Evolutionary conservation across 2,888 invertebrate species (phyloP).

Genomic region (Eurois occulta): DNA sequence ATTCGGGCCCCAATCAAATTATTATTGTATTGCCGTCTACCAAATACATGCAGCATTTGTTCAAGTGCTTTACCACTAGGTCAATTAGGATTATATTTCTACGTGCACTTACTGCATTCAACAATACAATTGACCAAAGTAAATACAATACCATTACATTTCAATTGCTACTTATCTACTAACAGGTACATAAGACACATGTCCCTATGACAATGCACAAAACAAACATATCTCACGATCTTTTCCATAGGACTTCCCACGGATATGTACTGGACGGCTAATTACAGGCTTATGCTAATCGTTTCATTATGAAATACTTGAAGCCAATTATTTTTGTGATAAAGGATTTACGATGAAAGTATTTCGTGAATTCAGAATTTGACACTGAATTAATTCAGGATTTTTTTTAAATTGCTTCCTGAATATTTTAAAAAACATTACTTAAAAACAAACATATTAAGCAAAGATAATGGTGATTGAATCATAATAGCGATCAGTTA

Average conservation of each 20-base stretch:
- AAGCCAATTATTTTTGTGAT: slow-evolving; percentile 25
- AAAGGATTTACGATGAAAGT: slow-evolving; percentile 23
- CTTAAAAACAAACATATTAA: background rate
- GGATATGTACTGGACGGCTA: slow-evolving; percentile 46
- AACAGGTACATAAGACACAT: slow-evolving; percentile 20
- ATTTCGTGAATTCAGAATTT: slow-evolving; percentile 17
- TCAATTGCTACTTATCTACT: slow-evolving; percentile 27
- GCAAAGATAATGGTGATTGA: background rate
- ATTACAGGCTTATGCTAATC: slow-evolving; percentile 51
- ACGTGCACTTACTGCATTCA: background rate
- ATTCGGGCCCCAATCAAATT: background rate
- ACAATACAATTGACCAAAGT: slow-evolving; percentile 43
- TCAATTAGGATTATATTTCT: background rate
- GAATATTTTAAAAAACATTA: background rate
- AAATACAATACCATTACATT: slow-evolving; percentile 22
- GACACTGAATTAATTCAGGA: background rate
- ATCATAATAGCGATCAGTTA: background rate
- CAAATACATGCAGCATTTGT: background rate
- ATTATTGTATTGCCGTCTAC: background rate
- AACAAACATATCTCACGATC: slow-evolving; percentile 55
- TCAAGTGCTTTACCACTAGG: background rate
- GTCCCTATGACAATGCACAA: slow-evolving; percentile 45
- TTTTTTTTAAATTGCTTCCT: background rate
- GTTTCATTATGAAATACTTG: slow-evolving; percentile 37
- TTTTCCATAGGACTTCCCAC: slow-evolving; percentile 58